Base-by-base conservation (phyloP, 2,113 vertebrate genomes). In the Ahaetulla prasina region DNA sequence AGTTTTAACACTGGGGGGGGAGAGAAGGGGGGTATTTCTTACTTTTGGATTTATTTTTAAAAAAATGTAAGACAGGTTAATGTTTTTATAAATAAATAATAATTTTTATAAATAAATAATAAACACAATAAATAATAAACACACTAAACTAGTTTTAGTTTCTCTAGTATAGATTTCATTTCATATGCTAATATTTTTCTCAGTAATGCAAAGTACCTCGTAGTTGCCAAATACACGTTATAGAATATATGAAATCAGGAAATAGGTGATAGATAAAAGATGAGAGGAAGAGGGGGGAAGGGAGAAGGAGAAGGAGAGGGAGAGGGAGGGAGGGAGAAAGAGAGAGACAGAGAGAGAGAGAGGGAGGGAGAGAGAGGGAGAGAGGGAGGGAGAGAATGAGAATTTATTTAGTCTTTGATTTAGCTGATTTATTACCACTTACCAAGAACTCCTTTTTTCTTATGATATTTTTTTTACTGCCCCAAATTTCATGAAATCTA, bases 111-210 rank as follows among this genome's bases (percentile, higher is more conserved):
- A 57, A 57, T 27, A 60, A 60, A 60, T 60, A 60, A 60, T 25
- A 25, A 57, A 57, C 54, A 57, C 22, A 55, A 23, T 25, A 55
- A 55, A 55, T 55, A 57, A 57, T 30, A 25, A 57, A 57, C 57
- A 60, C 25, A 27, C 3, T 60, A 10, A 27, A 60, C 25, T 60
- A 74, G 39, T 53, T 53, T 53, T 3, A 25, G 92, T 88, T 91
- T 89, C 54, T 22, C 45, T 45, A 0, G 0, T 54, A 45, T 0
- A 0, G 2, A n/a, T 2, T 30, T 43, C 90, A 87, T 95, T 90
- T 35, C 47, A 60, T 16, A 8, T 0, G 0, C 20, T 1, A 4
- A 2, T 89, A 9, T 10, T 50, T 50, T 63, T 92, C n/a, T 20
- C 4, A 1, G 39, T 6, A 35, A 45, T 47, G 18, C 1, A 52